A percentile compares a stretch with the other conserved stretches of the same genome.
Conservation (phyloP, 2,797 vertebrate genomes). For the Synaphobranchus kaupii region DNA sequence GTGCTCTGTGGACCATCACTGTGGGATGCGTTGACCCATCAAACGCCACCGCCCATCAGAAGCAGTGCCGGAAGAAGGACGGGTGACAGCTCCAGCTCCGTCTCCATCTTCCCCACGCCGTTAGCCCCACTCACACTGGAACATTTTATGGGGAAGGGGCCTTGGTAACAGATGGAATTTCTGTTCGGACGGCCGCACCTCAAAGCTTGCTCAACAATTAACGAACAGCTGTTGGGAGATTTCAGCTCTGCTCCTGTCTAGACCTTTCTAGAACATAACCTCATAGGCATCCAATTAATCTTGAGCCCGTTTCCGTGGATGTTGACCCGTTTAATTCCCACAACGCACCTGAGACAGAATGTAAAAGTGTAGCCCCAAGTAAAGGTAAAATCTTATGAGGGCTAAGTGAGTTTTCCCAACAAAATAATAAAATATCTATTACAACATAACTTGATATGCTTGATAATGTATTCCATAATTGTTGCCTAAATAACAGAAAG, state of each 20-base stretch:
- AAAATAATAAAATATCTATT: neutral
- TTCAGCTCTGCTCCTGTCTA: constrained; percentile 11
- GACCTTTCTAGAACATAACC: neutral
- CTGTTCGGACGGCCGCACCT: neutral
- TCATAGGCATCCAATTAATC: constrained; percentile 7
- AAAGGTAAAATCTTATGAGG: too few relatives aligned
- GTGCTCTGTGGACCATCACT: neutral
- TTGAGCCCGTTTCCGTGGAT: constrained; percentile 7
- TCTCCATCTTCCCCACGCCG: neutral
- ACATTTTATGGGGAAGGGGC: neutral
- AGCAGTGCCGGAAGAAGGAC: neutral
- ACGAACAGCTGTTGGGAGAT: constrained; percentile 21
- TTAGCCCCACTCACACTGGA: neutral
- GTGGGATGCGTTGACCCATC: neutral
- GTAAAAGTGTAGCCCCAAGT: neutral
- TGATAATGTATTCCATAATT: too few relatives aligned
- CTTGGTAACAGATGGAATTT: neutral
- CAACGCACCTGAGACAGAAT: neutral
- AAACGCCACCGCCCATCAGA: neutral
- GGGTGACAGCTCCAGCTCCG: neutral
- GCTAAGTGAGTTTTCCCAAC: neutral
- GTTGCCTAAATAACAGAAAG: too few relatives aligned
- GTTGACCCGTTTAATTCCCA: neutral
- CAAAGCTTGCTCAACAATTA: neutral
- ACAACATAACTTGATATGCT: too few relatives aligned